Base-by-base conservation (phyloP, 2,888 invertebrate species). In the Ichneumoninae sp. region DNA sequence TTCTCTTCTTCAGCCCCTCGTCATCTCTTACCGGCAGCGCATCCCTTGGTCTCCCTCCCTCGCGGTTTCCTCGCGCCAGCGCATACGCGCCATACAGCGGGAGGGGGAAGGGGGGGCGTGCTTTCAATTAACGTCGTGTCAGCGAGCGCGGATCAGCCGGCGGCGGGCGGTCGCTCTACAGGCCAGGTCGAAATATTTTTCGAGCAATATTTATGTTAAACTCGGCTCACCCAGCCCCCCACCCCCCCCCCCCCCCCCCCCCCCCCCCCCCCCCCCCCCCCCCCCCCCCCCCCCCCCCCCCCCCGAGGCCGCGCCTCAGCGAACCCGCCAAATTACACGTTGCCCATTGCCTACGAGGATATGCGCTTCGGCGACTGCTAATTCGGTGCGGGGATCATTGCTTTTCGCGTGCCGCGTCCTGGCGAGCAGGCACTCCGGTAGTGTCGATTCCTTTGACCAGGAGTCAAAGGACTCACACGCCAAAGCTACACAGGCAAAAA, bases 41-140 rank as follows among this genome's bases (percentile, higher is more conserved):
- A 80, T 47, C 75, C 83, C 71, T 77, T 62, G 76, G 76, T 26
- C 80, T 80, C 57, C 44, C 50, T 83, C 72, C 16, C 80, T 26
- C 36, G 36, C 36, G 13, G 66, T 76, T 79, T 77, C 40, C 77
- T 69, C 69, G 44, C 52, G n/a, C 40, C 50, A 30, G 50, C 47
- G 22, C 54, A 80, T 62, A 74, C 44, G 69, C 74, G 78, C 40
- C 47, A 47, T 36, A 65, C 47, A 6, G 68, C 44, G n/a, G 50
- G 40, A 40, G 79, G 54, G 66, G 60, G 47, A 62, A 50, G 70
- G 65, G 83, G 80, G 83, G 84, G 80, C 88, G 89, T 87, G 89
- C 89, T 90, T 90, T 91, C 92, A 91, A 92, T 92, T 92, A 91
- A 91, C 91, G 88, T 91, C 90, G 89, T 87, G 90, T 91, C 90